A percentile compares a stretch with the other conserved stretches of the same genome.
Evolutionary conservation across 2,888 invertebrate genomes (phyloP).

Genomic region (Eutolmus rufibarbis): DNA sequence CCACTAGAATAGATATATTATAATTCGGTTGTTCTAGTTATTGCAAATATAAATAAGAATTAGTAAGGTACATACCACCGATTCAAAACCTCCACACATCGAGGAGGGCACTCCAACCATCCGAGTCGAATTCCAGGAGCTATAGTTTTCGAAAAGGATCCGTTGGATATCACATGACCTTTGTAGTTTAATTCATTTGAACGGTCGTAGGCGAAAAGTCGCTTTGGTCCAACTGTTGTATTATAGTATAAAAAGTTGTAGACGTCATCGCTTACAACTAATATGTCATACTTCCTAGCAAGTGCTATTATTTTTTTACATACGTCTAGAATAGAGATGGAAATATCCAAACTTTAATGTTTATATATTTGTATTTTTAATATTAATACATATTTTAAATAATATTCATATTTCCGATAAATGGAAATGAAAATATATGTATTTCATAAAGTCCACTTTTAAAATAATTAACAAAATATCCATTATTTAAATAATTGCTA

Average conservation of each 20-base stretch:
- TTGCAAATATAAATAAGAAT: background rate
- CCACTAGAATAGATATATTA: constrained; percentile 59
- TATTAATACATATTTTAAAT: too few relatives aligned
- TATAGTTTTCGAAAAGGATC: constrained; percentile 71
- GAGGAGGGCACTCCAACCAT: constrained; percentile 69
- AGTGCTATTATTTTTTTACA: constrained; percentile 62
- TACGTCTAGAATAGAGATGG: constrained; percentile 40
- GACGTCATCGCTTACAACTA: constrained; percentile 70
- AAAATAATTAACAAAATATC: too few relatives aligned
- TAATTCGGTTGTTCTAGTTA: background rate
- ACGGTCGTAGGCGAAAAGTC: constrained; percentile 67
- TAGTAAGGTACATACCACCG: constrained; percentile 54
- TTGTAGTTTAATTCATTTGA: constrained; percentile 56
- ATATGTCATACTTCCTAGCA: constrained; percentile 62
- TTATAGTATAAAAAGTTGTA: constrained; percentile 69
- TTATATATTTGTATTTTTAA: too few relatives aligned
- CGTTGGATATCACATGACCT: constrained; percentile 69
- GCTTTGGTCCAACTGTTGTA: constrained; percentile 61
- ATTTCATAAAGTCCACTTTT: too few relatives aligned
- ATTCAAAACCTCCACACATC: constrained; percentile 59
- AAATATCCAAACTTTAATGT: too few relatives aligned
- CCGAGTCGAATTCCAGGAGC: constrained; percentile 71
- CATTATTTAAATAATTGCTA: too few relatives aligned
- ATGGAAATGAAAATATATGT: too few relatives aligned
- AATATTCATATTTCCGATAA: too few relatives aligned